phyloP scores from a whole-genome alignment of 2,888 invertebrate species.

The Schizotus pectinicornis region DNA sequence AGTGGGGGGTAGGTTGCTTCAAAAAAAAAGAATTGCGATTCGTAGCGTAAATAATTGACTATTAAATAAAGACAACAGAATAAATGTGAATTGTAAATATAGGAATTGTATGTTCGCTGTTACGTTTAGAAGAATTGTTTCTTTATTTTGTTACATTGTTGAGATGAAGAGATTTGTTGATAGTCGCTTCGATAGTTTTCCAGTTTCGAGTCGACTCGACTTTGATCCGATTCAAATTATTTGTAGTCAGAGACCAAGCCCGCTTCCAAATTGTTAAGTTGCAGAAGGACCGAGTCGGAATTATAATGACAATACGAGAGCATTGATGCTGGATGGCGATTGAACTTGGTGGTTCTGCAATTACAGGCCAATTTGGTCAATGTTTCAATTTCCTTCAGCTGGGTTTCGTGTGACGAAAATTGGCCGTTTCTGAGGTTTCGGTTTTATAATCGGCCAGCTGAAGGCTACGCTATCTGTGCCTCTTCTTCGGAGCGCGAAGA shows the following conservation, averaged over 20 bases:
- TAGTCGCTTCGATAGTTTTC: conserved; percentile 18
- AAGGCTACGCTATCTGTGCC: conserved; percentile 28
- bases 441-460: conserved; percentile 17
- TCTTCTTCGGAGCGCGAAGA: conserved; percentile 16
- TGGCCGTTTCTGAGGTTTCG: conserved; percentile 20
- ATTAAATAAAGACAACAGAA: conserved; percentile 30
- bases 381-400: conserved; percentile 21
- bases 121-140: conserved; percentile 37
- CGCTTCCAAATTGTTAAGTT: background rate
- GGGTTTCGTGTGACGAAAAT: conserved; percentile 14
- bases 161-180: conserved; percentile 21
- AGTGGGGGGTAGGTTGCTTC: conserved; percentile 22
- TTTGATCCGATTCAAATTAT: background rate
- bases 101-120: conserved; percentile 44
- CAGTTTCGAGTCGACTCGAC: too few species aligned
- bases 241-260: background rate
- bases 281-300: background rate
- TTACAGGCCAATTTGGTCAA: conserved; percentile 11
- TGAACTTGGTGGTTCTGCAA: conserved; percentile 18
- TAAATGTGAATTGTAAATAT: conserved; percentile 51
- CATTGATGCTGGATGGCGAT: background rate
- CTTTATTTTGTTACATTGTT: conserved; percentile 36
- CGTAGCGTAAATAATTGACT: conserved; percentile 18
- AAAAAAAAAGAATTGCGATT: conserved; percentile 15
- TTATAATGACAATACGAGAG: background rate